These are phyloP conservation scores for Eurytoma californica DNA, from an alignment of 2,888 invertebrate species.

Conservation along the genomic window DNA sequence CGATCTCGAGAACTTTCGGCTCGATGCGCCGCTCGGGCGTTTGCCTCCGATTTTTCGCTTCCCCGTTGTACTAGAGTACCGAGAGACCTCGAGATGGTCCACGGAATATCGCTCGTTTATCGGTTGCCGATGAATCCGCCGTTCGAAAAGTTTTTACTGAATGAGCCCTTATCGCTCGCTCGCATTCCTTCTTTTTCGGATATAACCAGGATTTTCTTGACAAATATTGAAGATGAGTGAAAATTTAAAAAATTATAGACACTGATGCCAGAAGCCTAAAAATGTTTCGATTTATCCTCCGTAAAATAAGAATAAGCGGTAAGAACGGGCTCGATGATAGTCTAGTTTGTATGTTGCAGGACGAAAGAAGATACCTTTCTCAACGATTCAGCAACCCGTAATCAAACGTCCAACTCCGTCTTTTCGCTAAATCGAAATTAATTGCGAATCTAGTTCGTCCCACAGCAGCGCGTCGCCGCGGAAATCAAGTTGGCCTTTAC, in stretches of 20 bases:
- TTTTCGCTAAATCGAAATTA: slow-evolving; percentile 57
- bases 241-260: too few species aligned
- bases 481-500: slow-evolving; percentile 39
- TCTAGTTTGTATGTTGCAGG: too few species aligned
- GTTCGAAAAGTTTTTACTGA: neutral
- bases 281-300: too few species aligned
- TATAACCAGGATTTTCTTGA: neutral
- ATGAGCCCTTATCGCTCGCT: neutral
- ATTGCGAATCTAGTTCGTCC: slow-evolving; percentile 53
- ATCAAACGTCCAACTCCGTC: slow-evolving; percentile 48
- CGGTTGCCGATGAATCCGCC: slow-evolving; percentile 68
- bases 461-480: neutral
- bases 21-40: slow-evolving; percentile 60
- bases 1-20: slow-evolving; percentile 67
- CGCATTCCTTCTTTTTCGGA: neutral
- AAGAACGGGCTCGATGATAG: too few species aligned
- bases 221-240: neutral
- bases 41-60: neutral
- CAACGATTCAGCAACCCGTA: slow-evolving; percentile 38
- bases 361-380: slow-evolving; percentile 46
- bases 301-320: too few species aligned
- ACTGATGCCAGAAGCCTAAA: too few species aligned
- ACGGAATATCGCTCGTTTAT: slow-evolving; percentile 70
- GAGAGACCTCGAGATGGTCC: slow-evolving; percentile 64
- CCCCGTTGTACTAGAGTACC: neutral